Percentiles rank a stretch among this genome's conserved stretches.
phyloP scores from a whole-genome alignment of 2,113 vertebrate species.

The Centropus unirufus region DNA sequence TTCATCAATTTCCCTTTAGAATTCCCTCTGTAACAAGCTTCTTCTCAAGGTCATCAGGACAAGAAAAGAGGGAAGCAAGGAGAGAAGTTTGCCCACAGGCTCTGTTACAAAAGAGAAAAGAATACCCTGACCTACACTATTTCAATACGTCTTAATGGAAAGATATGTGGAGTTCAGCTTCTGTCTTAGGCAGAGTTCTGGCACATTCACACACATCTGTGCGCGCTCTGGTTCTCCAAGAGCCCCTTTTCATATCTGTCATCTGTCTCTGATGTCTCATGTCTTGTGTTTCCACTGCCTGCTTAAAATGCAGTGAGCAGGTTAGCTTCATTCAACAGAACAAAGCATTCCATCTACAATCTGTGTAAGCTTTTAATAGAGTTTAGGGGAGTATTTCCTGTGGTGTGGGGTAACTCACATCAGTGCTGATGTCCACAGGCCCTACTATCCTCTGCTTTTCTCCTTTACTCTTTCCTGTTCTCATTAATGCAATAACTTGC shows the following conservation, averaged over 20 bases:
- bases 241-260: background rate
- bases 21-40: background rate
- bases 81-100: background rate
- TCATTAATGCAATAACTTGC: background rate
- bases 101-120: background rate
- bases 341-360: background rate
- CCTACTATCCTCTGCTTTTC: background rate
- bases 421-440: background rate
- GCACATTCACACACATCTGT: background rate
- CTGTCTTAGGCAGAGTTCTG: background rate
- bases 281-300: background rate
- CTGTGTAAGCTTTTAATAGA: background rate
- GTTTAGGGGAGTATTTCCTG: background rate
- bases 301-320: background rate
- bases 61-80: background rate
- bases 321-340: background rate
- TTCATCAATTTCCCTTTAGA: background rate
- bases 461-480: background rate
- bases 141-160: background rate
- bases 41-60: background rate
- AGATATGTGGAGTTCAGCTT: background rate
- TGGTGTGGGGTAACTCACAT: background rate
- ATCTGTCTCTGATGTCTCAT: background rate
- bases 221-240: background rate
- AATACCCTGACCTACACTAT: background rate